Conservation (phyloP, 2,797 vertebrate species). For the Dicrostonyx torquatus region DNA sequence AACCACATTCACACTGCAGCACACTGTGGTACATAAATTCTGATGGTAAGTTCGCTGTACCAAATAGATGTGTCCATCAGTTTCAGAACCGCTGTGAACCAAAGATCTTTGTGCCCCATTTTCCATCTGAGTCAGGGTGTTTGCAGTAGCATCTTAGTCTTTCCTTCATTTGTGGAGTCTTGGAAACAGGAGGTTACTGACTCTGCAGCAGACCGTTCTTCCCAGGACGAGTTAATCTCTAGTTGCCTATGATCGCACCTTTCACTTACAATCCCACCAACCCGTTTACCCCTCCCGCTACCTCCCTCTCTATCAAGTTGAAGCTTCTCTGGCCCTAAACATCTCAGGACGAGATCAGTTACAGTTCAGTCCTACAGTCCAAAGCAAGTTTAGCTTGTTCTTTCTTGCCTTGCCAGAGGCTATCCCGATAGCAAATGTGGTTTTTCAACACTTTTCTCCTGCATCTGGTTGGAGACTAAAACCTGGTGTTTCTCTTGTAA, state of each 20-base stretch:
- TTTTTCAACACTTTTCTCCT: background rate
- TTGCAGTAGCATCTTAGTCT: background rate
- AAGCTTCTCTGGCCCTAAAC: background rate
- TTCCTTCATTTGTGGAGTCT: background rate
- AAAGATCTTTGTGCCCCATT: background rate
- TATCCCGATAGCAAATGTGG: background rate
- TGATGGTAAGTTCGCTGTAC: background rate
- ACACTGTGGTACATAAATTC: background rate
- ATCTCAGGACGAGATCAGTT: background rate
- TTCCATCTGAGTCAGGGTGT: background rate
- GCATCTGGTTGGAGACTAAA: background rate
- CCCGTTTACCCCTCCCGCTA: background rate
- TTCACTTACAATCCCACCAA: background rate
- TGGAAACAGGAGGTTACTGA: background rate
- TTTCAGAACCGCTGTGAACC: background rate
- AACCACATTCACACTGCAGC: background rate
- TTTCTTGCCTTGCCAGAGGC: background rate
- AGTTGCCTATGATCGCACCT: background rate
- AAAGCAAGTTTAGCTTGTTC: background rate
- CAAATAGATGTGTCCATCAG: background rate
- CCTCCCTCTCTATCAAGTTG: background rate
- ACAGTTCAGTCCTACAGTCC: background rate
- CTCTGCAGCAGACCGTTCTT: background rate
- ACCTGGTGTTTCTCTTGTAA: background rate
- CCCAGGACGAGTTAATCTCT: background rate